These are phyloP conservation scores for Morus bassanus DNA, from an alignment of 2,797 vertebrate genomes.

Conservation along the genomic window DNA sequence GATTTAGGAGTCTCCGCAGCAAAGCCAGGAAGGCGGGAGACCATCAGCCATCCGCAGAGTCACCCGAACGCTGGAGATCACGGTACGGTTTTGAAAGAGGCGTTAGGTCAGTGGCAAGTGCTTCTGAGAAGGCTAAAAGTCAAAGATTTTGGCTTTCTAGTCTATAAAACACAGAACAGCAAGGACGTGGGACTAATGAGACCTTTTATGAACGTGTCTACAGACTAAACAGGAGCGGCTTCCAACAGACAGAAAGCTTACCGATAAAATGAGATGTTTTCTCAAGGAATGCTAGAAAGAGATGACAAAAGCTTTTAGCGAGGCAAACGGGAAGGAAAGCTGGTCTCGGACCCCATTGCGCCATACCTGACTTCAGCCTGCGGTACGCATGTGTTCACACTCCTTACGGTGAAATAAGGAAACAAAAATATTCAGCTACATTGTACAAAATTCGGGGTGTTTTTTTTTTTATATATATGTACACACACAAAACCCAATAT, in stretches of 20 bases:
- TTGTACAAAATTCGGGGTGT: slow-evolving; percentile 70
- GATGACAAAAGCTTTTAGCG: slow-evolving; percentile 2
- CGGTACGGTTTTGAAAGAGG: background rate
- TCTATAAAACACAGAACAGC: background rate
- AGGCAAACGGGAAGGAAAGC: slow-evolving; percentile 49
- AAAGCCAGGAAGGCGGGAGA: background rate
- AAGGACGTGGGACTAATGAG: background rate
- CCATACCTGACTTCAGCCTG: slow-evolving; percentile 62
- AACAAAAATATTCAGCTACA: slow-evolving; percentile 70
- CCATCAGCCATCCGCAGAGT: background rate
- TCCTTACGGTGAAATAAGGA: slow-evolving; percentile 64
- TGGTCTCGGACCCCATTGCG: slow-evolving; percentile 64
- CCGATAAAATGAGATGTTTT: slow-evolving; percentile 23
- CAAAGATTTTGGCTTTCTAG: background rate
- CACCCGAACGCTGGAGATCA: background rate
- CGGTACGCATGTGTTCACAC: slow-evolving; percentile 35
- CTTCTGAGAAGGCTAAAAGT: background rate
- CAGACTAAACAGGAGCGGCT: slow-evolving; percentile 33
- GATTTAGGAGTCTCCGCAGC: background rate
- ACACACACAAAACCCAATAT: slow-evolving; percentile 64
- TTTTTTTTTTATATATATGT: slow-evolving; percentile 56
- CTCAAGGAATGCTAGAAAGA: slow-evolving; percentile 3
- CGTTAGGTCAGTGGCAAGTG: background rate
- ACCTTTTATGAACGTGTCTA: background rate
- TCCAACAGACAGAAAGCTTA: slow-evolving; percentile 36